Evolutionary conservation across 2,113 vertebrate species (phyloP).

Genomic region (Dipodomys spectabilis): DNA sequence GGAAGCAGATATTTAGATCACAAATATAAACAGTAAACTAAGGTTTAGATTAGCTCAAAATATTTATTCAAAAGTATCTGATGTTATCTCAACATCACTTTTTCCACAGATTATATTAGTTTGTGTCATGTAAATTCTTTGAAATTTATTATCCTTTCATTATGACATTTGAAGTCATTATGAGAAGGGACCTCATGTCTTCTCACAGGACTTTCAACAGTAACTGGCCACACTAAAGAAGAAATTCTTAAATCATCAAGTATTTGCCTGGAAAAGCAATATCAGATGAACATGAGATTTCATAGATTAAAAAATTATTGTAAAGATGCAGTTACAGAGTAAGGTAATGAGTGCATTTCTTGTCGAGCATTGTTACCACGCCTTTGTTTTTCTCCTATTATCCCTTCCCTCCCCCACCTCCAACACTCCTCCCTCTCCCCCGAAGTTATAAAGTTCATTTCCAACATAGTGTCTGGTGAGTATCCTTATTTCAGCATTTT

Average conservation of each 20-base stretch:
- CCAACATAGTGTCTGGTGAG: too few species aligned
- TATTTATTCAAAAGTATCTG: not conserved
- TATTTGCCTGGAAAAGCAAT: constrained; percentile 64
- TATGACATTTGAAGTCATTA: constrained; percentile 28
- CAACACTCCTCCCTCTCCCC: too few species aligned
- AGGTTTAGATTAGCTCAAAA: not conserved
- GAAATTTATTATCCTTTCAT: not conserved
- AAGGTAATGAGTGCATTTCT: too few species aligned
- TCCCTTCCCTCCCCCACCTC: too few species aligned
- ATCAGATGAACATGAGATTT: constrained; percentile 64
- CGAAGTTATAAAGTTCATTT: too few species aligned
- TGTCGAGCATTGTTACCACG: too few species aligned
- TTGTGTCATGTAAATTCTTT: not conserved
- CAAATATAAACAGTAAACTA: not conserved
- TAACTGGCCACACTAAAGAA: constrained; percentile 8
- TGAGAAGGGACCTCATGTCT: not conserved
- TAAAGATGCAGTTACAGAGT: too few species aligned
- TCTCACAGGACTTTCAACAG: not conserved
- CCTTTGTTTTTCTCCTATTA: too few species aligned
- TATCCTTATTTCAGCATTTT: too few species aligned
- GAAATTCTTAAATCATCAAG: constrained; percentile 54
- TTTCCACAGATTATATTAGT: not conserved
- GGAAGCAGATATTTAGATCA: not conserved
- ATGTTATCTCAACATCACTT: not conserved
- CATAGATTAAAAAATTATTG: too few species aligned